Percentiles rank a stretch among this genome's conserved stretches.
Conservation (phyloP, 2,888 invertebrate species). For the Julus scandinavius region DNA sequence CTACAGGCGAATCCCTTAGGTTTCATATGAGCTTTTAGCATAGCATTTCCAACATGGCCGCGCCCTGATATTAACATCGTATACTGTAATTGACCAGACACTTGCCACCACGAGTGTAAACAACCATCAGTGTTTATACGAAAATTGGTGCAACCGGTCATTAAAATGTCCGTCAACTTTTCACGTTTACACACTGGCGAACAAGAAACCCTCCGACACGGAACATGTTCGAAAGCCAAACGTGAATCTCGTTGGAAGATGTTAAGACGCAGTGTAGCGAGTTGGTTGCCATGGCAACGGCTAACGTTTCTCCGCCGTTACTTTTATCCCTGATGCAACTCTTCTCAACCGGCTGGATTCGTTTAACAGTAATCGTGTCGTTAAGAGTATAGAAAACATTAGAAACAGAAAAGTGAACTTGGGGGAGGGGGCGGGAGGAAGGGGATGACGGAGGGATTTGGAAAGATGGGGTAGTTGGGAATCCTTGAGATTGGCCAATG, state of each 20-base stretch:
- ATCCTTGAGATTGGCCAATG: conserved; percentile 15
- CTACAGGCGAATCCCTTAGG: no score
- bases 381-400: conserved; percentile 40
- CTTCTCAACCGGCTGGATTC: conserved; percentile 43
- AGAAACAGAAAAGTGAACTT: conserved; percentile 10
- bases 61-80: no score
- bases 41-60: no score
- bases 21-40: no score
- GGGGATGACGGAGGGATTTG: neutral
- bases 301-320: neutral
- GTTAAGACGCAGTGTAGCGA: neutral
- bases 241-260: neutral
- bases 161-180: neutral
- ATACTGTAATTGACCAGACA: no score
- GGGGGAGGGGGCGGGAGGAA: neutral
- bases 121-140: neutral
- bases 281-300: neutral
- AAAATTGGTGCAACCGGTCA: neutral
- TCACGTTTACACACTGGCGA: conserved; percentile 5
- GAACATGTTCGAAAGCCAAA: neutral
- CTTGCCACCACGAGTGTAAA: no score
- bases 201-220: neutral
- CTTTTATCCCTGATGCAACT: conserved; percentile 1
- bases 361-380: conserved; percentile 46
- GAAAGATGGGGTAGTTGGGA: neutral